Percentiles rank a stretch among this genome's conserved stretches.
Conservation (phyloP, 2,888 invertebrate genomes). For the Tuberolachnus salignus region DNA sequence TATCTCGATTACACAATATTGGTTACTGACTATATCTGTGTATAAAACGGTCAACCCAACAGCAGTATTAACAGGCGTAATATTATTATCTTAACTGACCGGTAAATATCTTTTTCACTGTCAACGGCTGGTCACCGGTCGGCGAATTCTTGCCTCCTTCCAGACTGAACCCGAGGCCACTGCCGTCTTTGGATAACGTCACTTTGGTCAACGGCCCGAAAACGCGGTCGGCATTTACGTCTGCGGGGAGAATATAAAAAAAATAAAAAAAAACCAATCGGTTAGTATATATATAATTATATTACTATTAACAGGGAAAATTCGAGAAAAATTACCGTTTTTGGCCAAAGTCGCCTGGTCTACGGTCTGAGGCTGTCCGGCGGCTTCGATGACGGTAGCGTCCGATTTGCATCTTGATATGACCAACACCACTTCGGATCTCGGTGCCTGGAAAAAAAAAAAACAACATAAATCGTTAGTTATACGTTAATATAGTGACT, state of each 20-base stretch:
- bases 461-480: not conserved
- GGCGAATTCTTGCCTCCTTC: slow-evolving; percentile 93
- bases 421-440: slow-evolving; percentile 79
- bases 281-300: not conserved
- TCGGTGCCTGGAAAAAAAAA: slow-evolving; percentile 69
- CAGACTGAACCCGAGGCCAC: slow-evolving; percentile 91
- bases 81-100: slow-evolving; percentile 66
- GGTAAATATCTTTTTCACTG: slow-evolving; percentile 91
- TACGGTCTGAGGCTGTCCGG: slow-evolving; percentile 58
- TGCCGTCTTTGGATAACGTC: slow-evolving; percentile 75
- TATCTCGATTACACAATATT: too few species aligned
- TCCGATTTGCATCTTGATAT: slow-evolving; percentile 65
- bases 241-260: not conserved
- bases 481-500: not conserved
- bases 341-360: slow-evolving; percentile 58
- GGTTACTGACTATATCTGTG: too few species aligned
- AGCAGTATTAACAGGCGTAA: not conserved
- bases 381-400: slow-evolving; percentile 15
- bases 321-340: slow-evolving; percentile 24
- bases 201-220: slow-evolving; percentile 66
- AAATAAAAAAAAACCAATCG: not conserved
- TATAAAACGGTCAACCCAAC: not conserved
- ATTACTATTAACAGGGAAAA: not conserved
- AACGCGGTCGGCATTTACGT: slow-evolving; percentile 63
- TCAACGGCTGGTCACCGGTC: slow-evolving; percentile 84